Evolutionary conservation across 2,888 invertebrate species (phyloP), one percentile per base, ranked within the genome.

Genomic region (Latrodectus hesperus): DNA sequence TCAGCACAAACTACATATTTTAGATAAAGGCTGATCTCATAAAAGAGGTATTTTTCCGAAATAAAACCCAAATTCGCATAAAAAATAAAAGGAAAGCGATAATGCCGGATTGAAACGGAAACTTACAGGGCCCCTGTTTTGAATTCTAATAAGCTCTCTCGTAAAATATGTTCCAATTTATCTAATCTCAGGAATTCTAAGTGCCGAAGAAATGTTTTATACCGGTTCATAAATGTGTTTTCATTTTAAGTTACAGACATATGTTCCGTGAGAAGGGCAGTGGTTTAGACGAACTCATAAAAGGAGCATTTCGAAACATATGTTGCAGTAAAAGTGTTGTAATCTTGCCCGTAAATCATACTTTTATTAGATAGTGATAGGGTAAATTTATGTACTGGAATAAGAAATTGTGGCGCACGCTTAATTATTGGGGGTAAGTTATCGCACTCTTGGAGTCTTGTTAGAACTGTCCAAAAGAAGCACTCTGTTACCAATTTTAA

Each of bases 131-230:
- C 38, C 38, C 38, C 38, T 38, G 38, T 38, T 38, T 38, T 6
- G 38, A 38, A 60, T 60, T 60, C 60, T 60, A 60, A 60, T n/a
- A 60, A 12, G 60, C n/a, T 60, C n/a, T 60, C 60, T n/a, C 6
- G 11, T 60, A 60, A 60, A 60, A 60, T 60, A 60, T 60, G 60
- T 60, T 60, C 60, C 12, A 60, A 60, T 60, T 60, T 60, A 60
- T 60, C 60, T 60, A 60, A 60, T 60, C 60, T 60, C 6, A 60
- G n/a, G n/a, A 60, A 60, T 60, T 12, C 60, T 60, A 60, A 60
- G 60, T 60, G 60, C 60, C n/a, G n/a, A 12, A 60, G 6, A 12
- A 16, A 60, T 16, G 14, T 60, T 60, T 60, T 60, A 60, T 60
- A n/a, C 60, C n/a, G n/a, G 60, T 60, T 60, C 60, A 60, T 60